Base-by-base conservation (phyloP, 1,140 invertebrate genomes). In the Drosophila elegans region DNA sequence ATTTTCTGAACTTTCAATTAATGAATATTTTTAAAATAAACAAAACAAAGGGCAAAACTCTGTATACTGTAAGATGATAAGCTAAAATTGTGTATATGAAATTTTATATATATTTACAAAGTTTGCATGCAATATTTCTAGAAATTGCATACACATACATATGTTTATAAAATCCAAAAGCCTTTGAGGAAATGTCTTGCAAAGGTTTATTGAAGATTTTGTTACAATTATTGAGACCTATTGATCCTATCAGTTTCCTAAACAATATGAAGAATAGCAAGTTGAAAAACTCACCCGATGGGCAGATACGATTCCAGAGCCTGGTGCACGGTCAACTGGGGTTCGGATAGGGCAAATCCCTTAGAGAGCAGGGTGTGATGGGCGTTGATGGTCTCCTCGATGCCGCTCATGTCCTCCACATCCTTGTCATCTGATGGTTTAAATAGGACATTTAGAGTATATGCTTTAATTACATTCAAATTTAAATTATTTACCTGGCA, bases 281-380 rank as follows among this genome's bases (percentile, higher is more conserved):
- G 11, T 32, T 13, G 3, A 21, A n/a, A 25, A 63, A 94, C 95
- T 95, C 91, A 97, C 96, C 96, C 96, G 93, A 96, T 97, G 41
- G 97, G 96, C 62, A 98, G 94, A 91, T 96, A 95, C 4, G 97
- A 98, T 90, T 98, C 97, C 44, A 99, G 93, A 36, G 98, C 97
- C 93, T 99, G 97, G 75, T 95, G 95, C 45, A 99, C 96, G 5
- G 96, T 96, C 7, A 98, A 96, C 6, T 96, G 95, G 39, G 90
- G 89, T 12, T 97, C 96, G 13, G 96, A 95, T 1, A 99, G 93
- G n/a, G 97, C 97, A 77, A 99, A 96, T 46, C 98, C 98, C 91
- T 98, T 97, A 7, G 96, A 95, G 0, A 99, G 94, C 25, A 98
- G 93, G 4, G 93, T 88, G 27, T 96, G 95, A 93, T 98, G 97